Evolutionary conservation across 2,888 invertebrate genomes (phyloP).

Genomic region (Halictus quadricinctus): DNA sequence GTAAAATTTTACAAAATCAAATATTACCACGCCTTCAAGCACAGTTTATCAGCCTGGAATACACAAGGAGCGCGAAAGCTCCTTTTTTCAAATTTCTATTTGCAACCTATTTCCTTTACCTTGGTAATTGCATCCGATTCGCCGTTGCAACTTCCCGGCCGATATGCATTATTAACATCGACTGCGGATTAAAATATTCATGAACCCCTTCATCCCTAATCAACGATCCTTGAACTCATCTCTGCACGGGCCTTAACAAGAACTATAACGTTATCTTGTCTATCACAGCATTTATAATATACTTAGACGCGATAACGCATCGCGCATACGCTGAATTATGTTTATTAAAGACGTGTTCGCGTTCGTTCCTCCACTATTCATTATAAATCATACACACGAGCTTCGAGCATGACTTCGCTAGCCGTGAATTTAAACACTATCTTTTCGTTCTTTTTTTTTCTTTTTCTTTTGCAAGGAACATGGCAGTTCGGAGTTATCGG

Average conservation of each 20-base stretch:
- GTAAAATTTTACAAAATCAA: background rate
- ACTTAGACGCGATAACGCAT: slow-evolving; percentile 45
- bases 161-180: slow-evolving; percentile 43
- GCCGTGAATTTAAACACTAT: slow-evolving; percentile 8
- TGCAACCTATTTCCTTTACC: background rate
- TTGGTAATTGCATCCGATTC: background rate
- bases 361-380: slow-evolving; percentile 17
- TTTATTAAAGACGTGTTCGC: slow-evolving; percentile 49
- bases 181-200: slow-evolving; percentile 52
- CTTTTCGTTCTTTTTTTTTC: background rate
- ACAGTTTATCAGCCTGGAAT: background rate
- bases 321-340: slow-evolving; percentile 37
- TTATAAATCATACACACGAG: slow-evolving; percentile 37
- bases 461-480: background rate
- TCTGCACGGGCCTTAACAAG: slow-evolving; percentile 28
- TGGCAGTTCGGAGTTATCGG: background rate
- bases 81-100: background rate
- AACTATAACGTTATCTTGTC: slow-evolving; percentile 52
- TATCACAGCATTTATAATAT: slow-evolving; percentile 46
- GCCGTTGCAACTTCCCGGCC: slow-evolving; percentile 15
- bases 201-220: slow-evolving; percentile 45
- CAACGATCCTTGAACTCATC: slow-evolving; percentile 51
- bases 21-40: background rate
- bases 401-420: slow-evolving; percentile 12
- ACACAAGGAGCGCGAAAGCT: background rate